phyloP scores from a whole-genome alignment of 2,797 vertebrate species.

The Rhinatrema bivittatum region DNA sequence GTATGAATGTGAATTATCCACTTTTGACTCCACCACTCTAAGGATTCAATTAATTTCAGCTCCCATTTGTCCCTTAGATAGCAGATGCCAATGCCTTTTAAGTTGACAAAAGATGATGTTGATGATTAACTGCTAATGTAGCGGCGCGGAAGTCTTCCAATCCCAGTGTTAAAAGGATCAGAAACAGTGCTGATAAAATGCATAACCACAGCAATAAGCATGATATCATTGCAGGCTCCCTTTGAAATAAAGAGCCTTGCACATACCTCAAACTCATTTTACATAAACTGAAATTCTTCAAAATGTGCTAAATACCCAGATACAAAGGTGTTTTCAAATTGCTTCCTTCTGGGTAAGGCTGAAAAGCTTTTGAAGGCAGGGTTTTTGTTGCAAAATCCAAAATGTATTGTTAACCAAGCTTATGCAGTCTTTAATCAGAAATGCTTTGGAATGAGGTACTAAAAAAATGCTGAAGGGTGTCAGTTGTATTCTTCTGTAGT shows the following conservation, averaged over 20 bases:
- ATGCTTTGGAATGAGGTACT: neutral
- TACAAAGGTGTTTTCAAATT: slow-evolving; percentile 18
- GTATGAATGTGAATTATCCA: no score
- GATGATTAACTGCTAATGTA: no score
- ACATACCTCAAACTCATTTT: slow-evolving; percentile 14
- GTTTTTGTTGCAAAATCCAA: slow-evolving; percentile 32
- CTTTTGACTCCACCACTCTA: slow-evolving; percentile 31
- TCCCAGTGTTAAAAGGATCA: slow-evolving; percentile 35
- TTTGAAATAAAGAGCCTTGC: slow-evolving; percentile 21
- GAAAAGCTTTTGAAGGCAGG: slow-evolving; percentile 19
- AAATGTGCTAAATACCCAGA: slow-evolving; percentile 19
- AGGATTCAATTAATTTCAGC: slow-evolving; percentile 25
- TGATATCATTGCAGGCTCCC: slow-evolving; percentile 9
- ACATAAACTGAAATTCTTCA: slow-evolving; percentile 33
- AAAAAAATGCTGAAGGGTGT: neutral
- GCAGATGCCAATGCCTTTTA: slow-evolving; percentile 41
- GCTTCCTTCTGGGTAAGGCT: slow-evolving; percentile 19
- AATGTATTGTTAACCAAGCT: slow-evolving; percentile 17
- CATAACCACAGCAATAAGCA: slow-evolving; percentile 18
- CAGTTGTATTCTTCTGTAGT: neutral
- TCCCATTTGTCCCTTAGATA: slow-evolving; percentile 32
- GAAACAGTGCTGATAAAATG: slow-evolving; percentile 33
- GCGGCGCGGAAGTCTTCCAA: slow-evolving; percentile 28
- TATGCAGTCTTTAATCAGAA: slow-evolving; percentile 19
- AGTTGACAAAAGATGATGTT: slow-evolving; percentile 39